These are phyloP conservation scores for Drosophila aff. DNA, from an alignment of 1,140 invertebrate genomes.

Conservation along the genomic window DNA sequence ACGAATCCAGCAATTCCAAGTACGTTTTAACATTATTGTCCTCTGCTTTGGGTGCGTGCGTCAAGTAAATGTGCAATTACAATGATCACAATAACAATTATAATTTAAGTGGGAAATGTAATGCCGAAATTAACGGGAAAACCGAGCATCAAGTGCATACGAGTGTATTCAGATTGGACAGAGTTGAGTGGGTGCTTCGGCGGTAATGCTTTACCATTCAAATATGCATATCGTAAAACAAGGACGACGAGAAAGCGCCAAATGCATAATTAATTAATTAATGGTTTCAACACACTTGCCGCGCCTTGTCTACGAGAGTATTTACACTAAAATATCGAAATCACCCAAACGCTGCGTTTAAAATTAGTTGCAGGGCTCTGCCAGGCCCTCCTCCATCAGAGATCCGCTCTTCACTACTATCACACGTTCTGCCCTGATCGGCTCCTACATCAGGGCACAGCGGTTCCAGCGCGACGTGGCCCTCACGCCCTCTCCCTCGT, in stretches of 20 bases:
- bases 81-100: slow-evolving; percentile 34
- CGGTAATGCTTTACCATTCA: slow-evolving; percentile 23
- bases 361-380: slow-evolving; percentile 52
- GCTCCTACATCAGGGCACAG: slow-evolving; percentile 70
- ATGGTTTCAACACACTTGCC: slow-evolving; percentile 35
- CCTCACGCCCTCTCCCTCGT: slow-evolving; percentile 86
- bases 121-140: slow-evolving; percentile 15
- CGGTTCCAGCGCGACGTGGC: slow-evolving; percentile 75
- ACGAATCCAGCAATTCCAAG: slow-evolving; percentile 54
- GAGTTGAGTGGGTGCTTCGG: slow-evolving; percentile 19
- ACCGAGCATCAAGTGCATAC: slow-evolving; percentile 33
- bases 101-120: slow-evolving; percentile 31
- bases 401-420: slow-evolving; percentile 63
- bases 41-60: slow-evolving; percentile 57
- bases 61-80: slow-evolving; percentile 51
- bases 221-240: slow-evolving; percentile 40
- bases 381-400: not conserved
- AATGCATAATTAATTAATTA: slow-evolving; percentile 37
- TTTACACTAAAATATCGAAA: slow-evolving; percentile 74
- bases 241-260: slow-evolving; percentile 44
- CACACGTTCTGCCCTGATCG: slow-evolving; percentile 43
- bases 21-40: slow-evolving; percentile 76
- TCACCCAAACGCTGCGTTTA: slow-evolving; percentile 80
- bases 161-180: slow-evolving; percentile 18
- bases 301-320: slow-evolving; percentile 37